Conservation (phyloP, 2,888 invertebrate genomes). For the Agrilus biguttatus region DNA sequence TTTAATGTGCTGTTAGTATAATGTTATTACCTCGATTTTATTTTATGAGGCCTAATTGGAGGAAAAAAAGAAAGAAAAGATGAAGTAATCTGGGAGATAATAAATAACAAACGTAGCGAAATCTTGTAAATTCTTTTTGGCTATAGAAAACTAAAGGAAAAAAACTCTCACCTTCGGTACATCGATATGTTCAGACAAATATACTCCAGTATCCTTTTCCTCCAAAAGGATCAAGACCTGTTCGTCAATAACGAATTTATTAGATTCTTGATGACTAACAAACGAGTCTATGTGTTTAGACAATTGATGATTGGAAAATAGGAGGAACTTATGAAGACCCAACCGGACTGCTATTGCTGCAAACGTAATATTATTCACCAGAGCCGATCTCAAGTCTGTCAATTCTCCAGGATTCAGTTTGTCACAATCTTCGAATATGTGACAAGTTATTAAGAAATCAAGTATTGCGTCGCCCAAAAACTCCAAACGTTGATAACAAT, state of each 20-base stretch:
- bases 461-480: conserved; percentile 85
- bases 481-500: conserved; percentile 82
- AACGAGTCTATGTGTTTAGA: conserved; percentile 45
- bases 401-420: conserved; percentile 68
- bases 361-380: conserved; percentile 94
- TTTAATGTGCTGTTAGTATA: too few relatives aligned
- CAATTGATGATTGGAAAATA: conserved; percentile 37
- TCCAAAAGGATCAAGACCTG: conserved; percentile 52
- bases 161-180: conserved; percentile 55
- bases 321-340: conserved; percentile 64
- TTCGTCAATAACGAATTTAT: conserved; percentile 47
- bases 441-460: conserved; percentile 77
- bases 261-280: conserved; percentile 45
- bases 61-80: too few relatives aligned
- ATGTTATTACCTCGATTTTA: too few relatives aligned
- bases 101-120: too few relatives aligned
- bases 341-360: conserved; percentile 77
- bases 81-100: too few relatives aligned
- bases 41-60: too few relatives aligned
- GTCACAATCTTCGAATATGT: conserved; percentile 66
- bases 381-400: conserved; percentile 84
- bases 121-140: too few relatives aligned
- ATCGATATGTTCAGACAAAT: conserved; percentile 64
- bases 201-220: conserved; percentile 40
- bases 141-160: background rate